Conservation (phyloP, 2,113 vertebrate genomes). For the Anolis sagrei region DNA sequence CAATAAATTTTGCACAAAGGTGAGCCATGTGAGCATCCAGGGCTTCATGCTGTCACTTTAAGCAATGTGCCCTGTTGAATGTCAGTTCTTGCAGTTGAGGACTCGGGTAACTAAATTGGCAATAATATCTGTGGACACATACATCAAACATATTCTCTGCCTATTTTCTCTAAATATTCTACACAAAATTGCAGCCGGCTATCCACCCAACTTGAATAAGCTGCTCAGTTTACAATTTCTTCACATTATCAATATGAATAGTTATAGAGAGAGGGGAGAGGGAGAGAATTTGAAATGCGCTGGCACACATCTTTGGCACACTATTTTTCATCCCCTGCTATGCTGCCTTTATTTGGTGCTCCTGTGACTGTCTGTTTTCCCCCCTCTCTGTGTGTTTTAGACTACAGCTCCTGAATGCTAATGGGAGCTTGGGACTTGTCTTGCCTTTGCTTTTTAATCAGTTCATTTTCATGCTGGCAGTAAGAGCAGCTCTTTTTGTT, state of each 20-base stretch:
- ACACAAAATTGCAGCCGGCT: not conserved
- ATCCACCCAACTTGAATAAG: not conserved
- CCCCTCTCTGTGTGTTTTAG: not conserved
- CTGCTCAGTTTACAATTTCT: not conserved
- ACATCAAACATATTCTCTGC: too few species aligned
- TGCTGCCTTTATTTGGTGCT: not conserved
- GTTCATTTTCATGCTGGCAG: constrained; percentile 37
- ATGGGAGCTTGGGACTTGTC: not conserved
- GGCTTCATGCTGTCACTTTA: too few species aligned
- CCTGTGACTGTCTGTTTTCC: not conserved
- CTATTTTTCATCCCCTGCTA: constrained; percentile 2
- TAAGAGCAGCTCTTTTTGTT: constrained; percentile 32
- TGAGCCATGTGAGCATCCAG: too few species aligned
- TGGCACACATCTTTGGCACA: not conserved
- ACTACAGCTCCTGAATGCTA: constrained; percentile 14
- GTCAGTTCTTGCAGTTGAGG: too few species aligned
- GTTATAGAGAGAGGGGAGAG: not conserved
- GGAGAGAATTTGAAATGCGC: not conserved
- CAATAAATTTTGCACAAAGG: too few species aligned
- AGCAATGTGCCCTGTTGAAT: too few species aligned
- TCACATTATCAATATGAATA: not conserved
- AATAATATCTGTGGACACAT: too few species aligned
- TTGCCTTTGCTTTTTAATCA: constrained; percentile 30
- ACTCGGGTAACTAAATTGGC: too few species aligned
- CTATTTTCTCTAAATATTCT: constrained; percentile 5